Percentiles rank a stretch among this genome's conserved stretches.
These are phyloP conservation scores for Ecliptopera silaceata DNA, from an alignment of 2,888 invertebrate species.

Conservation along the genomic window DNA sequence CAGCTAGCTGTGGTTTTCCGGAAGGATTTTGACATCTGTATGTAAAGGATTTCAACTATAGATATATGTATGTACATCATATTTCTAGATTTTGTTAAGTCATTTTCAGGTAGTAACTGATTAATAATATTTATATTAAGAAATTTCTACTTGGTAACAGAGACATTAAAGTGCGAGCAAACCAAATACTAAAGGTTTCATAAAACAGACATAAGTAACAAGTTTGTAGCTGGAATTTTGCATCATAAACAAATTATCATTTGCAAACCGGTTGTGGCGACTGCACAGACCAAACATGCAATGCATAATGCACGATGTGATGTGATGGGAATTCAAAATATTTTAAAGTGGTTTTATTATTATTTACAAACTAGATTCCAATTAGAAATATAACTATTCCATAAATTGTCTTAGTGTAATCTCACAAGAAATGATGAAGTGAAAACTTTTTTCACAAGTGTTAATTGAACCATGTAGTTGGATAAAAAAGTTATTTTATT, in stretches of 20 bases:
- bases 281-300: constrained; percentile 22
- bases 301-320: constrained; percentile 41
- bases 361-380: constrained; percentile 34
- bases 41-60: constrained; percentile 16
- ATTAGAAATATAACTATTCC: constrained; percentile 40
- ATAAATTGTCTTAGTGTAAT: constrained; percentile 46
- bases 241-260: constrained; percentile 34
- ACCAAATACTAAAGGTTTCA: constrained; percentile 6
- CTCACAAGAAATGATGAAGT: constrained; percentile 39
- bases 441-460: constrained; percentile 34
- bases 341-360: constrained; percentile 27
- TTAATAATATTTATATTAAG: no score
- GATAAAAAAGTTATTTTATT: constrained; percentile 59
- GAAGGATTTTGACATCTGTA: constrained; percentile 55
- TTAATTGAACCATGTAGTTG: constrained; percentile 44
- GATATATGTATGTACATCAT: no score
- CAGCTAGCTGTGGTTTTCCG: constrained; percentile 48
- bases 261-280: constrained; percentile 35
- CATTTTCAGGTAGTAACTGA: no score
- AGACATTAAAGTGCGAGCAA: not conserved
- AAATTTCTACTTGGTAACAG: not conserved
- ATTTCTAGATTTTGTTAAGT: no score
- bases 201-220: constrained; percentile 11
- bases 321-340: constrained; percentile 47
- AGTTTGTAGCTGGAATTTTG: constrained; percentile 27